A percentile compares a stretch with the other conserved stretches of the same genome.
These are phyloP conservation scores for Pungitius pungitius DNA, from an alignment of 2,113 vertebrate genomes.

Conservation along the genomic window DNA sequence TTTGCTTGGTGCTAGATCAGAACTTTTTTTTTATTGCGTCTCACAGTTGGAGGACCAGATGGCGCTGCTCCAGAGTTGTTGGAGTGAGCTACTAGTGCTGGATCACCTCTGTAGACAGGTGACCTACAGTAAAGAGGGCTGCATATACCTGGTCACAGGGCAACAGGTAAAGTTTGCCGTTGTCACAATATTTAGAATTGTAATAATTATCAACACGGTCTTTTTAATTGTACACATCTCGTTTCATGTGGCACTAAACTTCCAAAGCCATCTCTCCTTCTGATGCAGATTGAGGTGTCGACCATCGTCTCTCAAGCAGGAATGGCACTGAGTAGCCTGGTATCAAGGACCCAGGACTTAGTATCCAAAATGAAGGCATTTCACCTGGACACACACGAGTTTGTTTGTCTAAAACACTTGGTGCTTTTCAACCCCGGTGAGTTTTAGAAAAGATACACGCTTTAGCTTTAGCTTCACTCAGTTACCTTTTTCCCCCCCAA, in stretches of 20 bases:
- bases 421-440: slow-evolving; percentile 85
- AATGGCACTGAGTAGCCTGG: slow-evolving; percentile 74
- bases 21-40: background rate
- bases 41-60: slow-evolving; percentile 84
- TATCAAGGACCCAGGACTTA: slow-evolving; percentile 82
- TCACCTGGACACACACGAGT: slow-evolving; percentile 81
- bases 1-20: rapidly evolving
- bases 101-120: slow-evolving; percentile 85
- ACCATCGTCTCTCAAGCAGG: slow-evolving; percentile 82
- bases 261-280: background rate
- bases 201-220: background rate
- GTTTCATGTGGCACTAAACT: background rate
- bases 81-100: slow-evolving; percentile 84
- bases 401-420: slow-evolving; percentile 84
- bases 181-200: background rate
- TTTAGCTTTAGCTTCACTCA: background rate
- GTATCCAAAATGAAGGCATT: slow-evolving; percentile 81
- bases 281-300: slow-evolving; percentile 79
- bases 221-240: background rate
- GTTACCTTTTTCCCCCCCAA: background rate
- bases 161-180: slow-evolving; percentile 76
- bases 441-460: slow-evolving; percentile 21
- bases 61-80: slow-evolving; percentile 84
- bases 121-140: slow-evolving; percentile 77
- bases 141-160: slow-evolving; percentile 83